phyloP scores from a whole-genome alignment of 2,797 vertebrate genomes.

The Spinibarbus caldwelli region DNA sequence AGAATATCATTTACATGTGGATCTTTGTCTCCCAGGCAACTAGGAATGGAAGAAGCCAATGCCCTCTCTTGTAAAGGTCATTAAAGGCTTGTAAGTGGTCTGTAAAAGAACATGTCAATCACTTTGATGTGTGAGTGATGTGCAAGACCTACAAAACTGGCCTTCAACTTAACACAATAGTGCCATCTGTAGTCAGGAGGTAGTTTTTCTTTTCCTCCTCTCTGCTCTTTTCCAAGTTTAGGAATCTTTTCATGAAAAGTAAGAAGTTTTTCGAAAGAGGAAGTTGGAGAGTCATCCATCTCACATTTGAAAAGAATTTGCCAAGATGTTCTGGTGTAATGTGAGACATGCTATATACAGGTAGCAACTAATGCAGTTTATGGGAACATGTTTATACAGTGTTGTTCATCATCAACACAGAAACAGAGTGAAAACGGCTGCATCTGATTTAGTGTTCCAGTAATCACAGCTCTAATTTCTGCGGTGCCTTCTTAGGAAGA shows the following conservation, averaged over 20 bases:
- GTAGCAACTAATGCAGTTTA: constrained; percentile 11
- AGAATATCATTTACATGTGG: constrained; percentile 57
- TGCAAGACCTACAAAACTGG: constrained; percentile 47
- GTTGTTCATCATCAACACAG: constrained; percentile 1
- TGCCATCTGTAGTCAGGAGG: constrained; percentile 81
- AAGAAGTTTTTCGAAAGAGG: neutral
- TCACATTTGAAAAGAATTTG: neutral
- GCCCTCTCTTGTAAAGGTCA: constrained; percentile 63
- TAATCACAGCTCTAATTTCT: constrained; percentile 46
- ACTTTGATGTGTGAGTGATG: constrained; percentile 66
- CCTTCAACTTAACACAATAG: constrained; percentile 74
- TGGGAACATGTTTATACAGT: constrained; percentile 1
- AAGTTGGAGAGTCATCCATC: constrained; percentile 3
- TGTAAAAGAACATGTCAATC: constrained; percentile 69
- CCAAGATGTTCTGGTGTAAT: neutral
- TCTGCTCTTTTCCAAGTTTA: neutral
- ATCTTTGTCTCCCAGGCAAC: constrained; percentile 53
- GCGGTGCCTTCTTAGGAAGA: constrained; percentile 37
- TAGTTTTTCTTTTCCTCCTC: neutral
- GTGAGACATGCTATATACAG: neutral
- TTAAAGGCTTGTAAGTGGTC: constrained; percentile 67
- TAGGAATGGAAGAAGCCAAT: constrained; percentile 50
- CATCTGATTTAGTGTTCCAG: constrained; percentile 45
- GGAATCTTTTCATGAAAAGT: neutral
- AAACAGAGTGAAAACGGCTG: neutral